Evolutionary conservation across 2,888 invertebrate genomes (phyloP), one percentile per base, ranked within the genome.

Genomic region (Athetis lepigone): DNA sequence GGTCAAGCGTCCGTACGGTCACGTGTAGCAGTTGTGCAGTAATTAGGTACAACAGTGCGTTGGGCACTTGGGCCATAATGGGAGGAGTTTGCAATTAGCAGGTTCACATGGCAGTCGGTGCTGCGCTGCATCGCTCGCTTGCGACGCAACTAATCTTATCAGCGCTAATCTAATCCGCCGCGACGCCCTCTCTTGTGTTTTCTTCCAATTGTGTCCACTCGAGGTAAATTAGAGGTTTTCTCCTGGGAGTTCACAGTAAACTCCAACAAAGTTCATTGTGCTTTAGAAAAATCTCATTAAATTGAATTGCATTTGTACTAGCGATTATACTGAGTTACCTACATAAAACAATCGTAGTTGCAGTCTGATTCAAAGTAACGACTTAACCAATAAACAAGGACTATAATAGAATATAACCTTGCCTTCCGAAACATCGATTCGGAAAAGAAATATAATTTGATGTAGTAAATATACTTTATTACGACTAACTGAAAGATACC

Each of bases 141-240:
- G 82, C 89, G 88, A 88, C 86, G 88, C 88, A 87, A 88, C 92
- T 93, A 94, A 94, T 94, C 93, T 93, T 92, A 94, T 94, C 94
- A 85, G 75, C 82, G 79, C 90, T 94, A 94, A 94, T 94, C 93
- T 92, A 94, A 95, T 94, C 90, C 89, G 79, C 80, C 88, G 87
- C 90, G 91, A 89, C 90, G 90, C 90, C 90, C 91, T 92, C 92
- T 91, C 93, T 93, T 88, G 92, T 93, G 91, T 94, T 93, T 94
- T 93, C 94, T 93, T 93, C 89, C 91, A 94, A 92, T 93, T 92
- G 93, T 92, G 93, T 93, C 92, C 93, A 93, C 89, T 92, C 92
- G 88, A 91, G 92, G 91, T 93, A 91, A 92, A 93, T 94, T 93
- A 93, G 89, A 90, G 86, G 86, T 90, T 92, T 89, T 91, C 93